Evolutionary conservation across 2,888 invertebrate species (phyloP).

Genomic region (Protodeltote pygarga): DNA sequence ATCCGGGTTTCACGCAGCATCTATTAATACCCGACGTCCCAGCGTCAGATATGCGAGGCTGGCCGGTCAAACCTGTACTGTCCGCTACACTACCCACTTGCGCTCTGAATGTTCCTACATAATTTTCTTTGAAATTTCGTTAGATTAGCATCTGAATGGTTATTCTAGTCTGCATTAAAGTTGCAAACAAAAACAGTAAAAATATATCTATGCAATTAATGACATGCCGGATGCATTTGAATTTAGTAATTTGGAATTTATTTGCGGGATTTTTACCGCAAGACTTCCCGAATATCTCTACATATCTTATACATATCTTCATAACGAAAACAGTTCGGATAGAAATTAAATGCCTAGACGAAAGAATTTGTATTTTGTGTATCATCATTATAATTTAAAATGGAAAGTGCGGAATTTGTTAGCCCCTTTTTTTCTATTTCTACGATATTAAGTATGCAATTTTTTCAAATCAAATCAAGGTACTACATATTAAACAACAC

Average conservation of each 20-base stretch:
- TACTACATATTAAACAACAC: too few species aligned
- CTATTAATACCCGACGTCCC: conserved; percentile 45
- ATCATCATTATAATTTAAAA: too few species aligned
- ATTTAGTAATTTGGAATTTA: neutral
- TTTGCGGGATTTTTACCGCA: neutral
- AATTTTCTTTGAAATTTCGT: conserved; percentile 44
- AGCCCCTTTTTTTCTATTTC: too few species aligned
- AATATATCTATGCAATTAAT: conserved; percentile 15
- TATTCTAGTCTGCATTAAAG: conserved; percentile 30
- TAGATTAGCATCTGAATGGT: conserved; percentile 43
- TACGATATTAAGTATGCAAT: too few species aligned
- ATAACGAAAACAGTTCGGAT: too few species aligned
- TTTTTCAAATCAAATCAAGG: too few species aligned
- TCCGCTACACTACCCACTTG: conserved; percentile 33
- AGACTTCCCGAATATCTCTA: too few species aligned
- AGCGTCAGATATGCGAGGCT: conserved; percentile 33
- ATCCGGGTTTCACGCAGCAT: conserved; percentile 38
- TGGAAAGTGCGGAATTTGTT: too few species aligned
- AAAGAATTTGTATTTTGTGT: too few species aligned
- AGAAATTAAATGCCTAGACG: too few species aligned
- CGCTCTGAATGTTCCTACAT: conserved; percentile 30
- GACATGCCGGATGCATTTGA: neutral
- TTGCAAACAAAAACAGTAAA: conserved; percentile 36
- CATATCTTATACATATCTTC: too few species aligned
- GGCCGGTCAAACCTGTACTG: conserved; percentile 39